Conservation (phyloP, 2,113 vertebrate genomes). For the Nematolebias whitei region DNA sequence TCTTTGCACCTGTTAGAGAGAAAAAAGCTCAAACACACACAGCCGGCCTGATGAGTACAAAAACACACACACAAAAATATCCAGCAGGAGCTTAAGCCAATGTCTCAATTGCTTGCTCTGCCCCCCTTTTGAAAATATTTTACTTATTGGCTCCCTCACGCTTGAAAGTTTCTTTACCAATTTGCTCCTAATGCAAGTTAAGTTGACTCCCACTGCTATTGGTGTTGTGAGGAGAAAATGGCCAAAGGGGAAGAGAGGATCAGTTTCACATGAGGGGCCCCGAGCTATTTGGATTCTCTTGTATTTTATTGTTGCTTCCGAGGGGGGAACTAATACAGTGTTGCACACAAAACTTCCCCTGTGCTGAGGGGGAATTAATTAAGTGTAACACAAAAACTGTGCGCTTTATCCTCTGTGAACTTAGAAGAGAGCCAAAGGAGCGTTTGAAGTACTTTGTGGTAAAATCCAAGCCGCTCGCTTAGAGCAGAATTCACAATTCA, state of each 20-base stretch:
- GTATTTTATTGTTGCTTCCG: conserved; percentile 79
- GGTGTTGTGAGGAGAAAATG: conserved; percentile 58
- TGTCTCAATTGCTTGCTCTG: conserved; percentile 53
- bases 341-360: conserved; percentile 75
- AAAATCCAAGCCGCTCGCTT: conserved; percentile 43
- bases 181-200: conserved; percentile 74
- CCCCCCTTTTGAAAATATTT: conserved; percentile 59
- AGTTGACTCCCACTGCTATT: conserved; percentile 74
- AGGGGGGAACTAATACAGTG: conserved; percentile 79
- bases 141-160: conserved; percentile 59
- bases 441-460: conserved; percentile 54
- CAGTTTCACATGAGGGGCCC: conserved; percentile 80
- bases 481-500: conserved; percentile 38
- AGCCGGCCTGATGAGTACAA: not conserved
- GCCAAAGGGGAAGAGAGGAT: conserved; percentile 71
- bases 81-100: conserved; percentile 40
- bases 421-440: conserved; percentile 43
- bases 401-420: conserved; percentile 55
- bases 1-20: conserved; percentile 12
- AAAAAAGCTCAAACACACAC: not conserved
- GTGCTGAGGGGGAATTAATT: conserved; percentile 75
- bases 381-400: conserved; percentile 75
- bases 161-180: conserved; percentile 76
- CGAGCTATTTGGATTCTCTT: conserved; percentile 77
- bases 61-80: conserved; percentile 26